Evolutionary conservation across 2,888 invertebrate species (phyloP).

Genomic region (Heliconius hortense): DNA sequence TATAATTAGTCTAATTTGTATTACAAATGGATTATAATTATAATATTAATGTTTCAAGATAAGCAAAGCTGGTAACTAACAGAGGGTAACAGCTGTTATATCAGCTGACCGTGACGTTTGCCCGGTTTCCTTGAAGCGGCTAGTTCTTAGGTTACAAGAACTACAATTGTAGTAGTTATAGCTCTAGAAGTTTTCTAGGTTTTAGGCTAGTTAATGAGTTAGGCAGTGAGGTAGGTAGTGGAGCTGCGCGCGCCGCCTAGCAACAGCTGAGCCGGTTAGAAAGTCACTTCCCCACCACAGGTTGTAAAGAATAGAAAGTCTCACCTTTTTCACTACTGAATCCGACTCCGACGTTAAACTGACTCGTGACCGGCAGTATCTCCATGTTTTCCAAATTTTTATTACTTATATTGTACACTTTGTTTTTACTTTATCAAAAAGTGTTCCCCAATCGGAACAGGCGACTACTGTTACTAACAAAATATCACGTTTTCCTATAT

Average conservation of each 20-base stretch:
- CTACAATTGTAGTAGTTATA: not conserved
- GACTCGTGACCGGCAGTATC: constrained; percentile 89
- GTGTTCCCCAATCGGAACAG: constrained; percentile 76
- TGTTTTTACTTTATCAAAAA: constrained; percentile 58
- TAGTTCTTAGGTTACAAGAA: constrained; percentile 22
- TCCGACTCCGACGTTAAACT: constrained; percentile 88
- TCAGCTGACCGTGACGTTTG: constrained; percentile 62
- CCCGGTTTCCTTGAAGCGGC: constrained; percentile 16
- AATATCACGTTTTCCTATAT: constrained; percentile 73
- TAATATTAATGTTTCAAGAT: not conserved
- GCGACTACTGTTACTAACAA: constrained; percentile 66
- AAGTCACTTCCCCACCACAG: constrained; percentile 64
- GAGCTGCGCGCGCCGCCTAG: constrained; percentile 73
- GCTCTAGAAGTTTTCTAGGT: constrained; percentile 3
- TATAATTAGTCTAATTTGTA: constrained; percentile 1
- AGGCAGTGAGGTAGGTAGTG: constrained; percentile 29
- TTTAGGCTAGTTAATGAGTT: not conserved
- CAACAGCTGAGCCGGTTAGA: constrained; percentile 72
- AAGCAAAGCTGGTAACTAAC: constrained; percentile 41
- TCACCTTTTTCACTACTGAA: constrained; percentile 89
- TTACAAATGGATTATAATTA: constrained; percentile 1
- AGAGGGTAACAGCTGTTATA: constrained; percentile 67
- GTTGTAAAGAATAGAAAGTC: constrained; percentile 69
- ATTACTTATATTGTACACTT: constrained; percentile 82
- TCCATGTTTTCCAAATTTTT: constrained; percentile 87